phyloP scores from a whole-genome alignment of 2,113 vertebrate genomes.

The Cryptomyrus ogoouensis region DNA sequence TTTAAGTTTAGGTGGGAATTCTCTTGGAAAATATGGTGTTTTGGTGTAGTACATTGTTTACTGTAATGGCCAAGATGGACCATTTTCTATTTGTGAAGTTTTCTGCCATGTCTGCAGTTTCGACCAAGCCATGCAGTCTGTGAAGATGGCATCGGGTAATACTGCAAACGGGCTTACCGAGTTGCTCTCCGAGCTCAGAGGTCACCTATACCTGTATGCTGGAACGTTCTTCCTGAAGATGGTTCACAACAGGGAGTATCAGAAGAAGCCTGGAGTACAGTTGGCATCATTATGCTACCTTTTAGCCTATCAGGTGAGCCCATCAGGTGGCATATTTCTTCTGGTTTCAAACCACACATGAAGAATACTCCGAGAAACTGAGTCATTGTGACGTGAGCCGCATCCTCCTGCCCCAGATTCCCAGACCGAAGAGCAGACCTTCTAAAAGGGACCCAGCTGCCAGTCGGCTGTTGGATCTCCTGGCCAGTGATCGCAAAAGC shows the following conservation, averaged over 20 bases:
- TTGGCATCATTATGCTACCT: conserved; percentile 81
- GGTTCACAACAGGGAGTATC: conserved; percentile 69
- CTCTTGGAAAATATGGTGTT: neutral
- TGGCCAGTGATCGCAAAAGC: conserved; percentile 86
- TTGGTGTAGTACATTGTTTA: neutral
- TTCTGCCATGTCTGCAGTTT: conserved; percentile 63
- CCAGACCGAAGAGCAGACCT: conserved; percentile 79
- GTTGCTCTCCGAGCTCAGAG: conserved; percentile 77
- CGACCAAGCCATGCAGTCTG: conserved; percentile 72
- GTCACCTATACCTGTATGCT: conserved; percentile 84
- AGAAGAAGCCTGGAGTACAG: conserved; percentile 75
- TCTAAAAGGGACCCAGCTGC: conserved; percentile 70
- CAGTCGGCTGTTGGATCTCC: conserved; percentile 68
- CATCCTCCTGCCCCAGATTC: conserved; percentile 57
- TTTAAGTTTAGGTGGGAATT: neutral
- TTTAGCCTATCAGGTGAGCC: conserved; percentile 79
- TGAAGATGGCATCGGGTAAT: conserved; percentile 56
- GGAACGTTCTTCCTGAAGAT: conserved; percentile 84
- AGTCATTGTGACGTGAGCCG: neutral
- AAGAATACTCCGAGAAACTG: neutral
- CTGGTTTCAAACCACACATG: neutral
- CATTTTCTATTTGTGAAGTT: neutral
- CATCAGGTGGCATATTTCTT: neutral
- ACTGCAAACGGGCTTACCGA: conserved; percentile 70
- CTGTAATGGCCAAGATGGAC: neutral